Evolutionary conservation across 2,797 vertebrate species (phyloP).

Genomic region (Falco peregrinus): DNA sequence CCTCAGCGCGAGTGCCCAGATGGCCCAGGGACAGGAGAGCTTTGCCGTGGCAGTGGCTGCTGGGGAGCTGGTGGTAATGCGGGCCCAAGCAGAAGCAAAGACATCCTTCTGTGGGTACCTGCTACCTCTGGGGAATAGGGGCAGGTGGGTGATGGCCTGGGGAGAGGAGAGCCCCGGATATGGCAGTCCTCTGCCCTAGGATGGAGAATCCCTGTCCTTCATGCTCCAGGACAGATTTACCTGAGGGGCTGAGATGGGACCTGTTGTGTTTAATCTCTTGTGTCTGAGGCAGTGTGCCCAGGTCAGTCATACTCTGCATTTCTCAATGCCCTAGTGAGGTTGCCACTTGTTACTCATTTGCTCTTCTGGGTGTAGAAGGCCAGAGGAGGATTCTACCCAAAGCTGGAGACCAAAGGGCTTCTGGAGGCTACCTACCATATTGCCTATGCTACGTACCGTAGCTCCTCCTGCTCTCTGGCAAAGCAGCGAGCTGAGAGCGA

Average conservation of each 20-base stretch:
- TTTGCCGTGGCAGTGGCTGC: too few species aligned
- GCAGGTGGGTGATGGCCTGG: too few species aligned
- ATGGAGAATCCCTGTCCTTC: background rate
- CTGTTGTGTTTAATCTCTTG: background rate
- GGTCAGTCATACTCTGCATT: background rate
- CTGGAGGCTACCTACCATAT: background rate
- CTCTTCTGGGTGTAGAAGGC: background rate
- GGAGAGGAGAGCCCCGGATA: background rate
- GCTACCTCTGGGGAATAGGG: background rate
- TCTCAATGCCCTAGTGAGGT: background rate
- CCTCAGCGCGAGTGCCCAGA: rapidly evolving
- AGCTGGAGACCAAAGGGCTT: background rate
- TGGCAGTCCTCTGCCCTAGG: background rate
- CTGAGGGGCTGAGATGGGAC: background rate
- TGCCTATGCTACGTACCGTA: rapidly evolving
- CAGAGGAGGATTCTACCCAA: background rate
- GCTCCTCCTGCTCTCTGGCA: background rate
- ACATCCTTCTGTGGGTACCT: background rate
- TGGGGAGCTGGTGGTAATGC: background rate
- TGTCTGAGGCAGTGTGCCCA: background rate
- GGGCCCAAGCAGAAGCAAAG: background rate
- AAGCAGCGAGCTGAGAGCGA: rapidly evolving
- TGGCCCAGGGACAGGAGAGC: background rate
- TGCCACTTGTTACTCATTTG: background rate
- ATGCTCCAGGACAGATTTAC: background rate